phyloP scores from a whole-genome alignment of 2,113 vertebrate genomes.

The Heterotilapia buettikoferi region DNA sequence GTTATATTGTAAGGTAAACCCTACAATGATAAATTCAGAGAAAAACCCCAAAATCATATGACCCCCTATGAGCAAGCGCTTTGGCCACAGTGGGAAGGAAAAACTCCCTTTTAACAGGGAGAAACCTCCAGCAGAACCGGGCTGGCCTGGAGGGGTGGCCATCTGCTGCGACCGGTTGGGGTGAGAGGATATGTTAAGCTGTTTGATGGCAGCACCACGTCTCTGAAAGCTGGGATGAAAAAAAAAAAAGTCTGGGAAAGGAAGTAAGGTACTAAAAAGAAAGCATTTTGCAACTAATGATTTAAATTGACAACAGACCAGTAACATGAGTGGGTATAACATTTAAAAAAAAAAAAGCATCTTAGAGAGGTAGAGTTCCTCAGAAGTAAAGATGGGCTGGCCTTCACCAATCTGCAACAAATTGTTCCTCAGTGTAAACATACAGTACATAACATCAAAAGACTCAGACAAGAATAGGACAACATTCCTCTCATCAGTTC shows the following conservation, averaged over 20 bases:
- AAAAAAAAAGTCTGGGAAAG: neutral
- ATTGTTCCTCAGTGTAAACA: neutral
- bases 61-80: neutral
- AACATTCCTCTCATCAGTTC: neutral
- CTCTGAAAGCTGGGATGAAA: neutral
- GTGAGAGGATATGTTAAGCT: neutral
- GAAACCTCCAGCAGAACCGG: neutral
- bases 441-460: neutral
- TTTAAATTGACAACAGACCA: neutral
- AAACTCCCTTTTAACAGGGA: neutral
- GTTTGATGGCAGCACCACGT: neutral
- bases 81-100: neutral
- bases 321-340: neutral
- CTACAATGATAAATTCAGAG: neutral
- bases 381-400: neutral
- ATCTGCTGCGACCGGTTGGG: neutral
- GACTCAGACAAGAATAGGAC: neutral
- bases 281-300: neutral
- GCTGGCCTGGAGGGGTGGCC: neutral
- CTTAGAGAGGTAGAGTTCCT: neutral
- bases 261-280: neutral
- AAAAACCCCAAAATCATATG: neutral
- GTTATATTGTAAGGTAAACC: neutral
- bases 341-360: no score
- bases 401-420: neutral